Base-by-base conservation (phyloP, 2,888 invertebrate species). In the Caenorhabditis japonica region DNA sequence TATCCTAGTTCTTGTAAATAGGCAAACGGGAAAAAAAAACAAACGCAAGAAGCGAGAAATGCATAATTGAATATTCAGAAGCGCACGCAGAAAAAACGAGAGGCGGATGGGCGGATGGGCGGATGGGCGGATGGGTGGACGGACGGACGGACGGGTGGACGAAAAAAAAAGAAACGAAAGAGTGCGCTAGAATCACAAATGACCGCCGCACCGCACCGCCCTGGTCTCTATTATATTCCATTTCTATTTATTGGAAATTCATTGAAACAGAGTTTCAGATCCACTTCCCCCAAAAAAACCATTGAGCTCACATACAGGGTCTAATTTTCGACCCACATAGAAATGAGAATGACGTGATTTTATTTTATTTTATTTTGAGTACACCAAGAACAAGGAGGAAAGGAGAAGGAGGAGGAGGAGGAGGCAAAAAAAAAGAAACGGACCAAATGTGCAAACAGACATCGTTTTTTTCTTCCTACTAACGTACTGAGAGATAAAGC, bases 391-490 rank as follows among this genome's bases (percentile, higher is more conserved):
- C n/a, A n/a, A n/a, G n/a, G n/a, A n/a, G 55, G 56, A 56, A 56
- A 53, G 19, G 21, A 55, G 33, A 21, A 41, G 25, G 53, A n/a
- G 30, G 17, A 30, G 23, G 23, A 21, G 36, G 47, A n/a, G 47
- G 27, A 44, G n/a, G n/a, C n/a, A n/a, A n/a, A n/a, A n/a, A n/a
- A n/a, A n/a, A n/a, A n/a, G n/a, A n/a, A 41, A 56, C 41, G 66
- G 66, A 66, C 66, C 66, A 66, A n/a, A 66, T 66, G 66, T 66
- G 66, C 66, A 66, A 66, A 66, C 66, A 66, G 56, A 66, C 56
- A 66, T 66, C 56, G 53, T 56, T 66, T 51, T 66, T 66, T 66
- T 66, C 56, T 66, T 66, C 56, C 66, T 30, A 7, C 30, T 30
- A 44, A 44, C 44, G 13, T 3, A 44, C 2, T 5, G 43, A 44